Evolutionary conservation across 64 coral and sea anemone genomes (phyloP), one percentile per base, ranked within the genome.

Genomic region (Hydrozoanthus tunicans): DNA sequence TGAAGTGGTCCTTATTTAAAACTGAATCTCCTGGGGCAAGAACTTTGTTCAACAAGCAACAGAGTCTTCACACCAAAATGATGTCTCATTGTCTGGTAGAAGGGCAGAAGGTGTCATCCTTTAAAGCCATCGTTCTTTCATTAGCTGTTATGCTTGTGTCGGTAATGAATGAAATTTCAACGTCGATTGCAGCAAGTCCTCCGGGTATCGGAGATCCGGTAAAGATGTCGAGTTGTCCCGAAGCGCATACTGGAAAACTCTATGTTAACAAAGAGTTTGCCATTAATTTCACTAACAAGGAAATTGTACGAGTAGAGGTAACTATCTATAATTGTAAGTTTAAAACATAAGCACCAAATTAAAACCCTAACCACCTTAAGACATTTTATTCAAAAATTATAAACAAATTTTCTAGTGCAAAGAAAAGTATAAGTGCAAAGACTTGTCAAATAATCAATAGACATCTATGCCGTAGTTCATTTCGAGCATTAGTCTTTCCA

Each of bases 181-280:
- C 56, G 9, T 53, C 56, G 59, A 17, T 7, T 15, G 55, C 55
- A 43, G 84, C 24, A 17, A 70, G 10, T 6, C 5, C 10, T 27
- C 55, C 13, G 6, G 24, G 58, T 11, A 88, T 74, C 43, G 84
- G 84, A 59, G 74, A 74, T 12, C 84, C 73, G 56, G 59, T 86
- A 73, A 86, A 86, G 51, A 59, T 59, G 9, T 15, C 12, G 56
- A 51, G 84, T 13, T 74, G 54, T 32, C 68, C 69, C 57, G 55
- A 74, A 59, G 84, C 84, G 43, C 5, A 88, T 59, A 56, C 74
- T 15, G 84, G 84, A 73, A 88, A 9, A 9, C 84, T 88, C 43
- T 88, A 88, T 59, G 56, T 88, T 26, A 74, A 74, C 12, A 73
- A 57, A 11, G 1, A 60, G 57, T 7, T 88, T 4, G 9, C 32